phyloP scores from a whole-genome alignment of 2,888 invertebrate species.

The Drosophila birchii region DNA sequence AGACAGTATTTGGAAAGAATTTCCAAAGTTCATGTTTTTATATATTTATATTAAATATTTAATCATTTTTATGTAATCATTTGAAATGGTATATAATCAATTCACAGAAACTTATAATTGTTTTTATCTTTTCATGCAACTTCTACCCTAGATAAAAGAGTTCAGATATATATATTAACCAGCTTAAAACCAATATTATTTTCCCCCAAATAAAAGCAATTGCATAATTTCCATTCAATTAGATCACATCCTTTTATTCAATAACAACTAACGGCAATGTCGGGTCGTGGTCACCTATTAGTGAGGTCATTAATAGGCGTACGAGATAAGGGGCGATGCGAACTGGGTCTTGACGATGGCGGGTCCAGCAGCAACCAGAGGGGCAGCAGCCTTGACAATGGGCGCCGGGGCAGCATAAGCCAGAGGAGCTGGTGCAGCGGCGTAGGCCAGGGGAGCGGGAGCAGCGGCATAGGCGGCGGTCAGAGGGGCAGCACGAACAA shows the following conservation, averaged over 20 bases:
- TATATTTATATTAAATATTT: no score
- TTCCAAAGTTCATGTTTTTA: no score
- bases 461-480: conserved; percentile 52
- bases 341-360: conserved; percentile 81
- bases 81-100: no score
- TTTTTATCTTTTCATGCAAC: background rate
- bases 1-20: background rate
- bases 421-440: conserved; percentile 24
- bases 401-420: conserved; percentile 54
- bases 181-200: background rate
- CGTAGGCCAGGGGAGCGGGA: conserved; percentile 53
- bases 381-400: conserved; percentile 65
- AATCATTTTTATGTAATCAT: no score
- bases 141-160: no score
- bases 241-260: conserved; percentile 79
- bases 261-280: conserved; percentile 80
- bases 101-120: background rate
- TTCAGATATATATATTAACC: background rate
- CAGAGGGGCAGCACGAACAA: conserved; percentile 50
- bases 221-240: conserved; percentile 29
- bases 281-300: conserved; percentile 60
- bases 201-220: background rate
- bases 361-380: conserved; percentile 74
- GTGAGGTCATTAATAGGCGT: conserved; percentile 73
- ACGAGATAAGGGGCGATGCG: conserved; percentile 82